phyloP scores from a whole-genome alignment of 2,797 vertebrate genomes.

The Mareca strepera region DNA sequence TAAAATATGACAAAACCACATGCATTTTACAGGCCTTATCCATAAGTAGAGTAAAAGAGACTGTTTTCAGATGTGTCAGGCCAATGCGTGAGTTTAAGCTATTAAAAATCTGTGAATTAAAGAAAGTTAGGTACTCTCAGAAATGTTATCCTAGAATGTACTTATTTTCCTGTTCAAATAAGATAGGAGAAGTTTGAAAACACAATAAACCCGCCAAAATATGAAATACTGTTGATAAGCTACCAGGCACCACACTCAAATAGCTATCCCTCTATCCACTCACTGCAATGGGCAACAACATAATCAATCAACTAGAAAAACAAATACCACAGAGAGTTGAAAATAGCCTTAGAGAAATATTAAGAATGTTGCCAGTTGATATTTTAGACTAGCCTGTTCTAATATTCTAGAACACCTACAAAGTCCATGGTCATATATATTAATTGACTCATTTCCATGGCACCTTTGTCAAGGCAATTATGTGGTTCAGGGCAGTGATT shows the following conservation, averaged over 20 bases:
- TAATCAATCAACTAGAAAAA: constrained; percentile 15
- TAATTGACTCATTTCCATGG: constrained; percentile 25
- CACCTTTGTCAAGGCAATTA: neutral
- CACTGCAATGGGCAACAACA: neutral
- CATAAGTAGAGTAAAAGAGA: neutral
- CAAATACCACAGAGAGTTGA: neutral
- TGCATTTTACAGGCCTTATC: neutral
- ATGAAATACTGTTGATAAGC: neutral
- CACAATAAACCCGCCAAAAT: neutral
- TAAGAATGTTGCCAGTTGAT: neutral
- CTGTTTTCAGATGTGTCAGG: neutral
- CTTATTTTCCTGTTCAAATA: neutral
- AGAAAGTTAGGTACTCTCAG: neutral
- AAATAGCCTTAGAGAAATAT: constrained; percentile 15
- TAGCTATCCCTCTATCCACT: neutral
- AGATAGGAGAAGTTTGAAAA: neutral
- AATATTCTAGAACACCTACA: constrained; percentile 15
- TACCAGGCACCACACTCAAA: neutral
- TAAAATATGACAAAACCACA: neutral
- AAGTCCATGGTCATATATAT: neutral
- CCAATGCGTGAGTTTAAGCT: neutral
- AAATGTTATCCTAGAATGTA: neutral
- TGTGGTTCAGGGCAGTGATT: constrained; percentile 1
- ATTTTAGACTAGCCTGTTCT: constrained; percentile 13
- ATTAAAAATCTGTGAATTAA: neutral